Conservation (phyloP, 1,140 invertebrate genomes). For the Drosophila trapezifrons region DNA sequence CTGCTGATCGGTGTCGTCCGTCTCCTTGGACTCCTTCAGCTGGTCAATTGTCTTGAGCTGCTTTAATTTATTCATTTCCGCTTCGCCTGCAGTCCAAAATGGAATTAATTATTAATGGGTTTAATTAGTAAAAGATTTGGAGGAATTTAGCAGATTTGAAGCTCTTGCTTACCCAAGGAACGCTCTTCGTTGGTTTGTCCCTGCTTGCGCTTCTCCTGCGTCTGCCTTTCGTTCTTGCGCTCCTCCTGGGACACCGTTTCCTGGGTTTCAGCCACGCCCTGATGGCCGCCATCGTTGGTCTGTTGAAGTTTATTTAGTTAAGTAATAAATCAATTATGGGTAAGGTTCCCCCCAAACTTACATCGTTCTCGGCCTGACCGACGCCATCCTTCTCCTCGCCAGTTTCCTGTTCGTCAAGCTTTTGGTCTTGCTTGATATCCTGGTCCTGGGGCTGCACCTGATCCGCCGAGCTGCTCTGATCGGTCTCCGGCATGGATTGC, state of each 20-base stretch:
- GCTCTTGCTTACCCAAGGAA: constrained; percentile 84
- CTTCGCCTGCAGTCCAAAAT: constrained; percentile 74
- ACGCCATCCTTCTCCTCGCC: constrained; percentile 87
- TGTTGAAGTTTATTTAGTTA: constrained; percentile 16
- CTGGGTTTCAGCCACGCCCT: constrained; percentile 85
- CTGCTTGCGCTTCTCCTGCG: constrained; percentile 76
- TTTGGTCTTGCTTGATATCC: constrained; percentile 79
- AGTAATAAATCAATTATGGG: not conserved
- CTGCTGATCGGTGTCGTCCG: constrained; percentile 84
- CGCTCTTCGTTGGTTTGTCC: constrained; percentile 86
- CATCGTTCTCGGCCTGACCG: constrained; percentile 87
- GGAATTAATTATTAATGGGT: no score
- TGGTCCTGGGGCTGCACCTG: constrained; percentile 71
- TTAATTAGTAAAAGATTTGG: not conserved
- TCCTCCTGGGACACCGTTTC: constrained; percentile 83
- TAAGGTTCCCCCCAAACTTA: constrained; percentile 69
- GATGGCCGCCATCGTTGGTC: constrained; percentile 86
- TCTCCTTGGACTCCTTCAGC: constrained; percentile 84
- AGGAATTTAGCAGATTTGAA: no score
- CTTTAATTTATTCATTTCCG: constrained; percentile 85
- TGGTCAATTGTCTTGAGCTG: constrained; percentile 87
- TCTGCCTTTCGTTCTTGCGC: constrained; percentile 77
- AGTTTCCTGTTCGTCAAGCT: constrained; percentile 81
- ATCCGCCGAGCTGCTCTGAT: constrained; percentile 76
- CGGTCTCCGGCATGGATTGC: constrained; percentile 85